phyloP scores from a whole-genome alignment of 37 sponge, comb jelly and placozoan species.

The Chondrosia reniformis region DNA sequence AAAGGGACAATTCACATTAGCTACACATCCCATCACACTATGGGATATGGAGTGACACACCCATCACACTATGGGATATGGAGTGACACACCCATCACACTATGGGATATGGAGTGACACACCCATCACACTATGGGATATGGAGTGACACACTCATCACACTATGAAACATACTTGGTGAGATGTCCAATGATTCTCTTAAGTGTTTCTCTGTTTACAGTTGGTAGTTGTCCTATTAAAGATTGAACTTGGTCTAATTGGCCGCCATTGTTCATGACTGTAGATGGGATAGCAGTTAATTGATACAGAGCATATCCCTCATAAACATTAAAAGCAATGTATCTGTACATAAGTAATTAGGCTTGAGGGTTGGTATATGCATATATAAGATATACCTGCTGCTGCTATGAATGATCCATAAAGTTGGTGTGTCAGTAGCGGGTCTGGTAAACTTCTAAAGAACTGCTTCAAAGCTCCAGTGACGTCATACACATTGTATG shows the following conservation, averaged over 20 bases:
- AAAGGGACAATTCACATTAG: background rate
- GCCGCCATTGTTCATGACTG: conserved; percentile 5
- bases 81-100: too few relatives aligned
- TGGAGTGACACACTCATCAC: background rate
- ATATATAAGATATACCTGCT: conserved; percentile 17
- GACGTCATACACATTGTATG: conserved; percentile 83
- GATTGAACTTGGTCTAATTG: conserved; percentile 59
- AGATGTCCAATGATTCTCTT: conserved; percentile 64
- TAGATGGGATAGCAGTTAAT: background rate
- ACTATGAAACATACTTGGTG: conserved; percentile 23
- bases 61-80: too few relatives aligned
- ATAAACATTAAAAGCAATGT: too few relatives aligned
- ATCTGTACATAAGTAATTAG: too few relatives aligned
- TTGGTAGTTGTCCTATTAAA: conserved; percentile 61
- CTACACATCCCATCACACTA: background rate
- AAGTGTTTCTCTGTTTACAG: conserved; percentile 70
- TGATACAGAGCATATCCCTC: too few relatives aligned
- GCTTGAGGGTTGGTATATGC: too few relatives aligned
- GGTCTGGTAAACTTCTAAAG: conserved; percentile 74
- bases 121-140: too few relatives aligned
- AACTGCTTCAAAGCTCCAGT: conserved; percentile 77
- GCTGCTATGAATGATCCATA: conserved; percentile 49
- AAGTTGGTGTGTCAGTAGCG: conserved; percentile 70
- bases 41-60: too few relatives aligned
- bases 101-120: too few relatives aligned